phyloP scores from a whole-genome alignment of 2,888 invertebrate genomes.

The Drosophila macrospina region DNA sequence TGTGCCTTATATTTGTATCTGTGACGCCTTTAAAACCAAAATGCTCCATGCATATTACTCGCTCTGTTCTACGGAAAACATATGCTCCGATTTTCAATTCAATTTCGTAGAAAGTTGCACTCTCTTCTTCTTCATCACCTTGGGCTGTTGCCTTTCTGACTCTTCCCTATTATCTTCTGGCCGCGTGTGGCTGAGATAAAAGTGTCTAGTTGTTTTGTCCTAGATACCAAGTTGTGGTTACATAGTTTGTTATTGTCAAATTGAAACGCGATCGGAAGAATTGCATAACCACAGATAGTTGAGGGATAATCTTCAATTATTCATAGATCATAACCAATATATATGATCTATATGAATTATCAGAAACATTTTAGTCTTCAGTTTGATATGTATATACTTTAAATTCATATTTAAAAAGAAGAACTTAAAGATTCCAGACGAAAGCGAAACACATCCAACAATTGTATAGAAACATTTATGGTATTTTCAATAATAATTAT shows the following conservation, averaged over 20 bases:
- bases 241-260: conserved; percentile 1
- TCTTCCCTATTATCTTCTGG: conserved; percentile 45
- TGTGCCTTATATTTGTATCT: conserved; percentile 10
- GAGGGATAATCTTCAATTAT: neutral
- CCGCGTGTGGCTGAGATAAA: neutral
- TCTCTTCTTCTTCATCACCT: neutral
- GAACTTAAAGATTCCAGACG: too few relatives aligned
- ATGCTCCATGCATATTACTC: conserved; percentile 49
- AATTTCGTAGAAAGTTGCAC: conserved; percentile 42
- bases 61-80: conserved; percentile 72
- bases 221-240: conserved; percentile 31
- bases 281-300: neutral
- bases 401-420: too few relatives aligned
- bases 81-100: conserved; percentile 64
- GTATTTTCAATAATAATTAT: too few relatives aligned
- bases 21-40: conserved; percentile 42
- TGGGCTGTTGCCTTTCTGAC: neutral
- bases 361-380: too few relatives aligned
- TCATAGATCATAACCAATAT: neutral
- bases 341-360: neutral
- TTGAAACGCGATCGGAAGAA: neutral
- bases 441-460: too few relatives aligned
- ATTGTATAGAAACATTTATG: too few relatives aligned
- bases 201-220: conserved; percentile 13
- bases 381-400: too few relatives aligned